Evolutionary conservation across 2,113 vertebrate species (phyloP), one percentile per base, ranked within the genome.

Genomic region (Speoplatyrhinus poulsoni): DNA sequence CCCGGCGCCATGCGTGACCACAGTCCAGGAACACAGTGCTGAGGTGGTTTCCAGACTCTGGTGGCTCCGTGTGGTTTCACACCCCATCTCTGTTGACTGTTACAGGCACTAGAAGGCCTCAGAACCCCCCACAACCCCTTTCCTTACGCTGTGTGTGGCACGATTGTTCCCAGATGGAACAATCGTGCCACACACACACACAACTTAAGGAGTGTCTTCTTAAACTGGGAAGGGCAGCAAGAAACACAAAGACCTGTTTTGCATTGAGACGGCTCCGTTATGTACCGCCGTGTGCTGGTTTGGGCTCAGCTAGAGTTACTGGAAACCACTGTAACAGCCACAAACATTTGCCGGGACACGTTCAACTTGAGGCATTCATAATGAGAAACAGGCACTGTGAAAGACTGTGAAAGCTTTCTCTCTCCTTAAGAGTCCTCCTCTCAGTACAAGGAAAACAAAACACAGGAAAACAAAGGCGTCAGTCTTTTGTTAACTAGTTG

Each of bases 401-500:
- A 83, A 85, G 61, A 80, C 70, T 54, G 5, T 54, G 12, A 81
- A 78, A 46, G 69, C 72, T 83, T 88, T 86, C 79, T 88, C 80
- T 84, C 82, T 84, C 77, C 78, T 76, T 82, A 85, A 82, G 70
- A 82, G 79, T 79, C 79, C 72, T 86, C 80, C 60, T 82, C 78
- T 90, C 73, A 79, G 82, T 76, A 83, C 72, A 85, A 85, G 73
- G 75, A 84, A 80, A 83, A 85, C 68, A 50, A 85, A 16, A 77
- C 49, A 48, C 36, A 84, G 88, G 70, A 83, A 60, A 84, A 89
- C 81, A 95, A 86, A 90, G 86, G 83, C 85, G 89, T 96, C 91
- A 94, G 96, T 96, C 96, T 95, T 86, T 96, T 85, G 88, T 91
- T 94, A 94, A 96, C 91, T 95, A 94, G 94, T 94, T 89, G 91